Conservation (phyloP, 2,797 vertebrate genomes). For the Cynodonichthys magdalenae region DNA sequence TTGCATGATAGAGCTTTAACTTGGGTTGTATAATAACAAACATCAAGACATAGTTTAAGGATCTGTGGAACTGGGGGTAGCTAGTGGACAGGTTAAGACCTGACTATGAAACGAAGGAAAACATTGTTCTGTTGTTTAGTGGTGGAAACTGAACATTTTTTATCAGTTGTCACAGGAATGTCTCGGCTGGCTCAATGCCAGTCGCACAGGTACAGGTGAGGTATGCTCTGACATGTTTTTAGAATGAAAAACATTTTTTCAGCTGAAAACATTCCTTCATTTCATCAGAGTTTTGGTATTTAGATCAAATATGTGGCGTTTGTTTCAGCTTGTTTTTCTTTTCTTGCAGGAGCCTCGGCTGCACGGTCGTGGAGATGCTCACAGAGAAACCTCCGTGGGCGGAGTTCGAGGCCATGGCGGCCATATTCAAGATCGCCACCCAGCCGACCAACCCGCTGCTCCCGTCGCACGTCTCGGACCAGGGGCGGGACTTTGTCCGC, state of each 20-base stretch:
- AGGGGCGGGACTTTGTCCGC: constrained; percentile 91
- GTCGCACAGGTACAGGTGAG: constrained; percentile 56
- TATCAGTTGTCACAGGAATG: constrained; percentile 16
- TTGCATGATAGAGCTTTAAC: too few relatives aligned
- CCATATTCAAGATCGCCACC: constrained; percentile 98
- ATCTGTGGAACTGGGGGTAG: too few relatives aligned
- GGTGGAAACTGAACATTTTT: neutral
- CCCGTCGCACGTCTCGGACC: constrained; percentile 90
- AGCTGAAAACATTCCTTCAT: constrained; percentile 62
- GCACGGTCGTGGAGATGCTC: constrained; percentile 98
- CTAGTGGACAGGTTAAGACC: neutral
- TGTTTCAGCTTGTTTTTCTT: constrained; percentile 32
- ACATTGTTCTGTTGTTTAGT: neutral
- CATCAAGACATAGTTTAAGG: too few relatives aligned
- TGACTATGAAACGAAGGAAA: constrained; percentile 2
- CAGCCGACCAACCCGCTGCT: constrained; percentile 96
- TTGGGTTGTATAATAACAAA: too few relatives aligned
- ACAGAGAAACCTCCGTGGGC: constrained; percentile 98
- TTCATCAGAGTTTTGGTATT: constrained; percentile 12
- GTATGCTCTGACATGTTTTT: constrained; percentile 43
- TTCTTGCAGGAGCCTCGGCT: constrained; percentile 90
- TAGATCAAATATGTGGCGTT: constrained; percentile 11
- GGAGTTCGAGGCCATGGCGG: constrained; percentile 98
- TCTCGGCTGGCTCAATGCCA: constrained; percentile 66
- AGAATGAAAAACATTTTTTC: constrained; percentile 32